Conservation (phyloP, 2,113 vertebrate genomes). For the Elaphurus davidianus region DNA sequence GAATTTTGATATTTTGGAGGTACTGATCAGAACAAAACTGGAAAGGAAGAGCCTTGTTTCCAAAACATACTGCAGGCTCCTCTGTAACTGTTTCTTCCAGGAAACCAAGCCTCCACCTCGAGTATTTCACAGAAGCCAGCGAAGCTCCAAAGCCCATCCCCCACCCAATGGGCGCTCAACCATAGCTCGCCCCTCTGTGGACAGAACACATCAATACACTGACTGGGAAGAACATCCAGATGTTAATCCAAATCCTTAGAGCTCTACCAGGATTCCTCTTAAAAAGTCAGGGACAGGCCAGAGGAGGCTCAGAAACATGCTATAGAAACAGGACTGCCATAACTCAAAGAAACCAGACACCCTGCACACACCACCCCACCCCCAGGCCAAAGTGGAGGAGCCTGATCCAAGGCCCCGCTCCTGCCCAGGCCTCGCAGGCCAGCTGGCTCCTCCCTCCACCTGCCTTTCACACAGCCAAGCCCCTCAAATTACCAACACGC, state of each 20-base stretch:
- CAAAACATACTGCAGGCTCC: constrained; percentile 43
- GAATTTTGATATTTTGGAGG: constrained; percentile 36
- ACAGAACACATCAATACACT: constrained; percentile 53
- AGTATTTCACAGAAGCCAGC: constrained; percentile 41
- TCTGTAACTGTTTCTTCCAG: constrained; percentile 65
- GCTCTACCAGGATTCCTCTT: constrained; percentile 40
- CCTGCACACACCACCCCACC: constrained; percentile 55
- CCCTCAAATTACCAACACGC: constrained; percentile 60
- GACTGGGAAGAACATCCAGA: constrained; percentile 37
- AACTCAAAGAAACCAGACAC: constrained; percentile 69
- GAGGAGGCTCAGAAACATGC: constrained; percentile 43
- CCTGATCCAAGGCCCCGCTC: constrained; percentile 31
- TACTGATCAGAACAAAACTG: constrained; percentile 18
- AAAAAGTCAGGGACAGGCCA: constrained; percentile 20
- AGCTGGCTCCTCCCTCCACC: constrained; percentile 58
- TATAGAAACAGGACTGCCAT: constrained; percentile 50
- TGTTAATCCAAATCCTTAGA: constrained; percentile 39
- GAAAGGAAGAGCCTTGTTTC: constrained; percentile 68
- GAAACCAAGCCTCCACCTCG: constrained; percentile 60
- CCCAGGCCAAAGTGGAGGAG: constrained; percentile 52
- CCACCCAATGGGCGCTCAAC: constrained; percentile 27
- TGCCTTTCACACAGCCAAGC: constrained; percentile 55
- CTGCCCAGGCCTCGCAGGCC: constrained; percentile 39
- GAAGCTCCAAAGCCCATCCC: constrained; percentile 59
- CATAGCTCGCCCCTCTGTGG: neutral